Evolutionary conservation across 2,888 invertebrate genomes (phyloP).

Genomic region (Clistopyga incitator): DNA sequence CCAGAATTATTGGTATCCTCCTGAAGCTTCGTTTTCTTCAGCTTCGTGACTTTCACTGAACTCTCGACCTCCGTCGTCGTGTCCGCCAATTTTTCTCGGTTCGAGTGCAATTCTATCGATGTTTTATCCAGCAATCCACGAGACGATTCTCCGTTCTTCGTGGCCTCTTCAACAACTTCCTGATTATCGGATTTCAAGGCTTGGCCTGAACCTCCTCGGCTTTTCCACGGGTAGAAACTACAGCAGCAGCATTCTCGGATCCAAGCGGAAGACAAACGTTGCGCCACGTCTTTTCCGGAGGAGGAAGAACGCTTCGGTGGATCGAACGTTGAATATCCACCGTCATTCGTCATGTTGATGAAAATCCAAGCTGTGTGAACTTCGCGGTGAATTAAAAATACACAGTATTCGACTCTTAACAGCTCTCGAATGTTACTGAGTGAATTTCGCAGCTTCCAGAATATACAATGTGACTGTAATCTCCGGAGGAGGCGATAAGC

Average conservation of each 20-base stretch:
- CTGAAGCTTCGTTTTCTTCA: slow-evolving; percentile 22
- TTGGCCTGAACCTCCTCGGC: slow-evolving; percentile 13
- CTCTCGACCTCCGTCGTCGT: slow-evolving; percentile 35
- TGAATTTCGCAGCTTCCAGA: slow-evolving; percentile 30
- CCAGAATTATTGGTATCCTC: slow-evolving; percentile 20
- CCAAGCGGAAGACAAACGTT: slow-evolving; percentile 69
- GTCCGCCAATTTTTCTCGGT: slow-evolving; percentile 2
- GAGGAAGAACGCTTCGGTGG: slow-evolving; percentile 65
- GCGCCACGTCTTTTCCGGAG: slow-evolving; percentile 64
- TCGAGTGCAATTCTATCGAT: slow-evolving; percentile 22
- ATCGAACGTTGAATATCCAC: slow-evolving; percentile 72
- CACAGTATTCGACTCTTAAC: background rate
- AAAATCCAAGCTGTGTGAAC: slow-evolving; percentile 12
- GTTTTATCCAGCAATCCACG: slow-evolving; percentile 38
- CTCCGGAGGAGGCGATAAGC: slow-evolving; percentile 21
- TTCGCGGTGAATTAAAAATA: background rate
- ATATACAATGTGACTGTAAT: background rate
- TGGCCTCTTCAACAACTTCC: slow-evolving; percentile 15
- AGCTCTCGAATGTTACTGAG: slow-evolving; percentile 46
- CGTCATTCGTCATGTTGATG: slow-evolving; percentile 64
- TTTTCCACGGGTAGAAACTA: slow-evolving; percentile 67
- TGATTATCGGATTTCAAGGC: slow-evolving; percentile 37
- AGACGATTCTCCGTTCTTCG: slow-evolving; percentile 21
- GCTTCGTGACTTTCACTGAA: slow-evolving; percentile 37
- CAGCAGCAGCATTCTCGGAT: slow-evolving; percentile 71